A percentile compares a stretch with the other conserved stretches of the same genome.
Evolutionary conservation across 1,140 invertebrate species (phyloP).

Genomic region (Leguminivora glycinivorella): DNA sequence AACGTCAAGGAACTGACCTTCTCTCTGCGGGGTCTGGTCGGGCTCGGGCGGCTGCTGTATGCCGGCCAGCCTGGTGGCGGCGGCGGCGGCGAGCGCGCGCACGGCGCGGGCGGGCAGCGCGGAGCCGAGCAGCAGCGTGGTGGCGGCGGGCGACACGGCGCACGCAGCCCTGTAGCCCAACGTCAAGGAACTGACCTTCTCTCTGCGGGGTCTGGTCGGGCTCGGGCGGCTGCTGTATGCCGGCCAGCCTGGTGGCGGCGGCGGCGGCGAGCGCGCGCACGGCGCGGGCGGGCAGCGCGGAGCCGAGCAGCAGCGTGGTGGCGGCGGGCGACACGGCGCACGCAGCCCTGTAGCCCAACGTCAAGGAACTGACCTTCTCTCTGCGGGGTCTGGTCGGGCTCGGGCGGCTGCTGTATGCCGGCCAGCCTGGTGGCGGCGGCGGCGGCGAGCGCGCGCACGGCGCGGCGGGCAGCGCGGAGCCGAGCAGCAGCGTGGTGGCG

Average conservation of each 20-base stretch:
- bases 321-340: slow-evolving; percentile 88
- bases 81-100: slow-evolving; percentile 55
- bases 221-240: not conserved
- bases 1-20: slow-evolving; percentile 80
- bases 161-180: slow-evolving; percentile 87
- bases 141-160: slow-evolving; percentile 87
- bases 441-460: slow-evolving; percentile 55
- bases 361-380: not conserved
- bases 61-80: not conserved
- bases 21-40: not conserved
- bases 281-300: slow-evolving; percentile 81
- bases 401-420: no score
- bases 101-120: slow-evolving; percentile 80
- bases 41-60: not conserved
- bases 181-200: slow-evolving; percentile 76
- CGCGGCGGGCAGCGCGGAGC: slow-evolving; percentile 82
- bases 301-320: slow-evolving; percentile 87
- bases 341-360: slow-evolving; percentile 74
- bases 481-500: slow-evolving; percentile 86
- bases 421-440: slow-evolving; percentile 21
- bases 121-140: slow-evolving; percentile 87
- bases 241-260: not conserved
- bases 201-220: not conserved
- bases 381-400: no score
- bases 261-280: slow-evolving; percentile 59